A percentile compares a stretch with the other conserved stretches of the same genome.
Conservation (phyloP, 2,797 vertebrate genomes). For the Ptychadena robeensis region DNA sequence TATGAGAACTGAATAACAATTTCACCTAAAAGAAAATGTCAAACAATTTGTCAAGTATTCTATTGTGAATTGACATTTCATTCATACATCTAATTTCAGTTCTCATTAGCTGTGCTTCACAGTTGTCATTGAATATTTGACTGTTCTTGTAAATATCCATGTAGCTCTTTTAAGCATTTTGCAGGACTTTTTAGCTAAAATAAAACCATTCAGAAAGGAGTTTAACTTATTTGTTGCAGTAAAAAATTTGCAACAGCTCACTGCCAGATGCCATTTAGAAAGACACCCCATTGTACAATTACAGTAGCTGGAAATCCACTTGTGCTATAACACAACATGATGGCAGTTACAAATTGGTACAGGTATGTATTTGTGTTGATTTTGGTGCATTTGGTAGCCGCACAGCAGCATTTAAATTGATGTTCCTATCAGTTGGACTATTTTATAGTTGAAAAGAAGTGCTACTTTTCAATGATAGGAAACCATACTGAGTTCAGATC, state of each 20-base stretch:
- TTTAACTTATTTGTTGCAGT: neutral
- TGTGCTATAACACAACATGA: no score
- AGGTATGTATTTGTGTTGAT: no score
- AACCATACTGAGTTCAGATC: no score
- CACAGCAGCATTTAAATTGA: no score
- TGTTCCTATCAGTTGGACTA: no score
- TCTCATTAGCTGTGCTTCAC: neutral
- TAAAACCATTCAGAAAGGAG: no score
- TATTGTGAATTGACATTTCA: conserved; percentile 30
- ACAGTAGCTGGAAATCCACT: neutral
- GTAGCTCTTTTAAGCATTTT: neutral
- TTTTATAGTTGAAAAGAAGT: no score
- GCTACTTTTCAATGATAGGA: no score
- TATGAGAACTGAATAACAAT: conserved; percentile 29
- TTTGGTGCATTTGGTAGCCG: no score
- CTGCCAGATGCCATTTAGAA: no score
- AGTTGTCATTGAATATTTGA: neutral
- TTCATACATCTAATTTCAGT: conserved; percentile 8
- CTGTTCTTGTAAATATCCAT: neutral
- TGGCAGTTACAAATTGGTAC: no score
- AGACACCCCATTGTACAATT: no score
- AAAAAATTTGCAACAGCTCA: neutral
- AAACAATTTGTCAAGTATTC: conserved; percentile 37
- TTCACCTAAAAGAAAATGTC: conserved; percentile 46
- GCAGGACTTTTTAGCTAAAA: neutral